Base-by-base conservation (phyloP, 2,888 invertebrate genomes). In the Xestia rhomboidea region DNA sequence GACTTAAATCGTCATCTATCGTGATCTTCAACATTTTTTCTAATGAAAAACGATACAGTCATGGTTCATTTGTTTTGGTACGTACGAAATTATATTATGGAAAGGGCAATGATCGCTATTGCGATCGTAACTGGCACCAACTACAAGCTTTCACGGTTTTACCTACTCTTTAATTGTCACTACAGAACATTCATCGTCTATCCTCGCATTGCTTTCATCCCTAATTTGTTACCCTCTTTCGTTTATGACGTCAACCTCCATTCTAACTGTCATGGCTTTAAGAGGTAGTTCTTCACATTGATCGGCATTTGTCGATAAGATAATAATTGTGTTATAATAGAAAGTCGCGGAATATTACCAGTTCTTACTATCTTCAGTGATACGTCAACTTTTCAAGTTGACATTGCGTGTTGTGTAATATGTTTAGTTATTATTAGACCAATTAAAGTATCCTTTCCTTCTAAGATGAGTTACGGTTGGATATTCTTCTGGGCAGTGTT, bases 221-320 rank as follows among this genome's bases (percentile, higher is more conserved):
- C 0, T 3, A 30, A 44, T 51, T 34, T 1, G 2, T 44, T 18
- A 18, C 0, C 0, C 21, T 24, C 0, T 24, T 54, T 30, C 2
- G 7, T 0, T 54, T 38, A 44, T 54, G 13, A 73, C 54, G n/a
- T 64, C n/a, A 38, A 7, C 34, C 18, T 24, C 18, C 21, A 38
- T 30, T 68, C 0, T 18, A 30, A 46, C 30, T 18, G 13, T 27
- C 62, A 72, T 57, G 21, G 10, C 34, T 66, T 49, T 66, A 3
- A 78, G 41, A 81, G 63, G 46, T 64, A 27, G 18, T 57, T 49
- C 62, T 74, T 74, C 73, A 54, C 34, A 54, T 73, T 54, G 34
- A 51, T 80, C 10, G 30, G 11, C 11, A 68, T 63, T 8, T 34
- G 51, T 51, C 54, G 75, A 78, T 78, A 49, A 78, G 82, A 82